Evolutionary conservation across 2,113 vertebrate species (phyloP).

Genomic region (Rhegmatorhina hoffmannsi): DNA sequence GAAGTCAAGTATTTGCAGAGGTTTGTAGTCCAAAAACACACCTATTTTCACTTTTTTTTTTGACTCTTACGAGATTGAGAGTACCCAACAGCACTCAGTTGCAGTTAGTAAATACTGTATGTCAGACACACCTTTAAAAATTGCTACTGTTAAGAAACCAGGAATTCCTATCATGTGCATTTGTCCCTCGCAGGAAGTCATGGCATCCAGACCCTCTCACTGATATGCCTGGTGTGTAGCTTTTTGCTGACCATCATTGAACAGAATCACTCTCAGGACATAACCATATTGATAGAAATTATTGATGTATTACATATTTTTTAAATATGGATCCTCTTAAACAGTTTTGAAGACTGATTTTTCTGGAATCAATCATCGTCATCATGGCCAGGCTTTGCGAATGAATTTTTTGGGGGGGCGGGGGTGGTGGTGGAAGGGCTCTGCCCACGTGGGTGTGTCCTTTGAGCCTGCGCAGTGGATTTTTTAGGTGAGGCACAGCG

Average conservation of each 20-base stretch:
- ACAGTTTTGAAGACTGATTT: neutral
- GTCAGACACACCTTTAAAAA: neutral
- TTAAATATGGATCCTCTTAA: neutral
- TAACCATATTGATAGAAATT: neutral
- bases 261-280: neutral
- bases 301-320: neutral
- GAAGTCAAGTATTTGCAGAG: neutral
- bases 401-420: too few relatives aligned
- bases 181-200: neutral
- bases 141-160: neutral
- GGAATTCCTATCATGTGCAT: neutral
- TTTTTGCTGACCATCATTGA: neutral
- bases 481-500: too few relatives aligned
- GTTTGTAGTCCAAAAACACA: neutral
- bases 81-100: neutral
- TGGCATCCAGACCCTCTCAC: neutral
- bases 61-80: neutral
- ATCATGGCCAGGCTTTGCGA: too few relatives aligned
- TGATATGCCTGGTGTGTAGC: rapidly evolving
- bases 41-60: neutral
- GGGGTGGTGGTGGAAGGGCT: too few relatives aligned
- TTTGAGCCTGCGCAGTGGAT: too few relatives aligned
- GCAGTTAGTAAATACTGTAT: neutral
- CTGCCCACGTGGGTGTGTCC: too few relatives aligned
- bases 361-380: neutral